phyloP scores from a whole-genome alignment of 2,113 vertebrate species.

The Turdus rufiventris region DNA sequence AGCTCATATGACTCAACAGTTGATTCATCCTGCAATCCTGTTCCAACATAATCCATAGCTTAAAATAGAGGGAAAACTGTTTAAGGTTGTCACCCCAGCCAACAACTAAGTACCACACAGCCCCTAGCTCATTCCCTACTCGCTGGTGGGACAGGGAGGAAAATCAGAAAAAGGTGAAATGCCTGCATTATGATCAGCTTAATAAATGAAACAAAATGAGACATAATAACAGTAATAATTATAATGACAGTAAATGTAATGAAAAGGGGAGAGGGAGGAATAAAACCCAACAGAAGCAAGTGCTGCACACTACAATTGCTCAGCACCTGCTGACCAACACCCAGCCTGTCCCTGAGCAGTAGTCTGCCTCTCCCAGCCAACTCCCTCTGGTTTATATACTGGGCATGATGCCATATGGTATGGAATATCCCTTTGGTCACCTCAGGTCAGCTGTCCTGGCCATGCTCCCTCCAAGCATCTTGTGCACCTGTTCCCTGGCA shows the following conservation, averaged over 20 bases:
- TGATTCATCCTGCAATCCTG: background rate
- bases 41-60: background rate
- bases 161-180: background rate
- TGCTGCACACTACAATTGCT: background rate
- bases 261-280: background rate
- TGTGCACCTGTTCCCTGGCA: background rate
- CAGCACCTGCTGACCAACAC: background rate
- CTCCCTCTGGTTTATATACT: background rate
- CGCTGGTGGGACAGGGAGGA: accelerated
- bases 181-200: background rate
- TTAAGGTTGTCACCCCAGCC: background rate
- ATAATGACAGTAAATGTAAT: background rate
- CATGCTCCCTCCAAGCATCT: background rate
- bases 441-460: background rate
- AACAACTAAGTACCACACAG: background rate
- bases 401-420: background rate
- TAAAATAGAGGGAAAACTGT: background rate
- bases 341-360: accelerated
- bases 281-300: background rate
- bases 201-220: background rate
- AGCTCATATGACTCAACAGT: background rate
- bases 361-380: background rate
- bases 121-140: background rate
- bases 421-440: background rate
- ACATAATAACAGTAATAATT: background rate